Percentiles rank a stretch among this genome's conserved stretches.
These are phyloP conservation scores for Hipparchia semele DNA, from an alignment of 2,888 invertebrate genomes.

Conservation along the genomic window DNA sequence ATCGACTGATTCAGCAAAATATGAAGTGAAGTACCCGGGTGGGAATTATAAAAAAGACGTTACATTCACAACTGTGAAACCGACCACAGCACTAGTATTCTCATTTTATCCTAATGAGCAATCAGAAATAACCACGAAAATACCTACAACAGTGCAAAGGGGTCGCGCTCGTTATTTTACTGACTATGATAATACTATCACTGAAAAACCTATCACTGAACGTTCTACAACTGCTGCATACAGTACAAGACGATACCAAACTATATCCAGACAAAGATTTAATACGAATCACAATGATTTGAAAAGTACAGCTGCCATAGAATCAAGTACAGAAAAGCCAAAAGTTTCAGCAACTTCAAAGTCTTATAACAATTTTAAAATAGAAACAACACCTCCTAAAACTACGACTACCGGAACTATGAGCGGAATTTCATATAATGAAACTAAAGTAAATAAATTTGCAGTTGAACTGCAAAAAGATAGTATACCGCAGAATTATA, in stretches of 20 bases:
- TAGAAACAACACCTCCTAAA: slow-evolving; percentile 9
- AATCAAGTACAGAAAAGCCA: not conserved
- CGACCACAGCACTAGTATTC: not conserved
- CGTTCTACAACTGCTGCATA: slow-evolving; percentile 1
- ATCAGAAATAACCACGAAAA: not conserved
- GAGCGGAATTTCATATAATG: slow-evolving; percentile 14
- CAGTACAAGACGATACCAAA: slow-evolving; percentile 5
- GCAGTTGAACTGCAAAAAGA: not conserved
- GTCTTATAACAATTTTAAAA: not conserved
- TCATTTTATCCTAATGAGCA: not conserved
- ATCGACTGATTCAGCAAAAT: not conserved
- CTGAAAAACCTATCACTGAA: not conserved
- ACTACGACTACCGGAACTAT: not conserved
- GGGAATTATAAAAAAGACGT: not conserved
- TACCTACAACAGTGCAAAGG: not conserved
- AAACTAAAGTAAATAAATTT: not conserved
- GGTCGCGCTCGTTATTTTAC: not conserved
- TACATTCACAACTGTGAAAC: not conserved
- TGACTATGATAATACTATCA: not conserved
- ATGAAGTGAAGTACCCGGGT: not conserved
- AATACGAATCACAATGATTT: not conserved
- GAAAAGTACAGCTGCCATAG: slow-evolving; percentile 3
- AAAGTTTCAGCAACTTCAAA: not conserved
- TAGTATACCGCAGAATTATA: not conserved
- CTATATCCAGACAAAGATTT: slow-evolving; percentile 11